Conservation (phyloP, 2,113 vertebrate species). For the Xyliphius kryptos region DNA sequence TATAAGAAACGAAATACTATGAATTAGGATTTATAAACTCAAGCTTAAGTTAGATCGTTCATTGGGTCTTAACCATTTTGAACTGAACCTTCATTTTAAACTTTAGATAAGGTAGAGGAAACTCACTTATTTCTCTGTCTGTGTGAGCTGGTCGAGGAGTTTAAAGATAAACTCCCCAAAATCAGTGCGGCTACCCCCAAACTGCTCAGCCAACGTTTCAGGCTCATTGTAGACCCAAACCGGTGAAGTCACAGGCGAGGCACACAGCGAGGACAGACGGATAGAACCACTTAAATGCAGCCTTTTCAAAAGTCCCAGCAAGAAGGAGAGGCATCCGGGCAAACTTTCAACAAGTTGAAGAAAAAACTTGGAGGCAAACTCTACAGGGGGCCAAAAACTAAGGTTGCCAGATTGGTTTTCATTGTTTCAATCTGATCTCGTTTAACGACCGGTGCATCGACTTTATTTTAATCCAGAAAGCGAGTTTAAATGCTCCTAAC, state of each 20-base stretch:
- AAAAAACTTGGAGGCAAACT: constrained; percentile 39
- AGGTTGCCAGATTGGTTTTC: constrained; percentile 15
- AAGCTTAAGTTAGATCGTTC: no score
- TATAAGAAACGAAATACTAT: no score
- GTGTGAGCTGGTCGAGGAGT: constrained; percentile 53
- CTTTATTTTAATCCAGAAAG: no score
- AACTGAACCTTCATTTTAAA: not conserved
- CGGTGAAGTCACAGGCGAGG: constrained; percentile 1
- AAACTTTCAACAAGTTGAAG: constrained; percentile 47
- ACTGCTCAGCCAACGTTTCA: constrained; percentile 32
- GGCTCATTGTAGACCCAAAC: constrained; percentile 36
- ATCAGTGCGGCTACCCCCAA: constrained; percentile 50
- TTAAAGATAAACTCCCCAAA: constrained; percentile 50
- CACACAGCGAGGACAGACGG: not conserved
- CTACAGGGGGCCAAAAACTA: constrained; percentile 33
- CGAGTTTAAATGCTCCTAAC: no score
- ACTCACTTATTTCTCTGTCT: constrained; percentile 64
- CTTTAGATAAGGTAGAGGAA: not conserved
- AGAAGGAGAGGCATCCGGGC: not conserved
- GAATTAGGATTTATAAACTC: no score
- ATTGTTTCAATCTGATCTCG: not conserved
- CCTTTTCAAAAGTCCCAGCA: not conserved
- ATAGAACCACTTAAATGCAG: not conserved
- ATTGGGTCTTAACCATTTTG: not conserved
- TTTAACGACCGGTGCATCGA: no score